These are phyloP conservation scores for Apostichopus japonicus DNA, from an alignment of 35 echinoderm and acorn worm species.

Conservation along the genomic window DNA sequence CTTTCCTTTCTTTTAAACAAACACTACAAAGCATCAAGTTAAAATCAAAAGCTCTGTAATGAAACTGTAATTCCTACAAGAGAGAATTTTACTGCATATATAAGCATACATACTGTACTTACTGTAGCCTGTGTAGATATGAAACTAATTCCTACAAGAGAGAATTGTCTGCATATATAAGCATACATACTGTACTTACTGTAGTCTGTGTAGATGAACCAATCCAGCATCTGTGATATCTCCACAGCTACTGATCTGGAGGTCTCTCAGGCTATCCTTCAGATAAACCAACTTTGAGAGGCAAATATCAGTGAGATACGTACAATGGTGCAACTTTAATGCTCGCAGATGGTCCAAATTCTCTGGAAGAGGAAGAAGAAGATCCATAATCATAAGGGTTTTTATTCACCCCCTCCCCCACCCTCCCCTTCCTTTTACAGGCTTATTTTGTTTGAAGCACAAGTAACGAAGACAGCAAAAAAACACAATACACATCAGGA, in stretches of 20 bases:
- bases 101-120: constrained; percentile 14
- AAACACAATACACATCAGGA: too few species aligned
- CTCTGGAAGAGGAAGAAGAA: constrained; percentile 48
- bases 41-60: too few species aligned
- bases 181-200: constrained; percentile 57
- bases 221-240: constrained; percentile 89
- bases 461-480: too few species aligned
- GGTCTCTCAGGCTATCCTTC: constrained; percentile 78
- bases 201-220: constrained; percentile 69
- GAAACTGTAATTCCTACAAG: too few species aligned
- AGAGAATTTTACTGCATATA: too few species aligned
- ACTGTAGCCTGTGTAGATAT: constrained; percentile 79
- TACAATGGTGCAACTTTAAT: constrained; percentile 95
- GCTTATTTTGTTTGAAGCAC: too few species aligned
- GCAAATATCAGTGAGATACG: constrained; percentile 85
- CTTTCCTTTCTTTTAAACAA: too few species aligned
- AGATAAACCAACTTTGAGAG: constrained; percentile 72
- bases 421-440: too few species aligned
- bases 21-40: too few species aligned
- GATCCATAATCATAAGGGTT: not conserved
- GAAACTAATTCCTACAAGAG: too few species aligned
- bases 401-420: too few species aligned
- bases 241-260: constrained; percentile 93
- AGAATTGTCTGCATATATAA: too few species aligned
- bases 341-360: constrained; percentile 70